phyloP scores from a whole-genome alignment of 2,888 invertebrate genomes.

The Monoplex corrugatus region DNA sequence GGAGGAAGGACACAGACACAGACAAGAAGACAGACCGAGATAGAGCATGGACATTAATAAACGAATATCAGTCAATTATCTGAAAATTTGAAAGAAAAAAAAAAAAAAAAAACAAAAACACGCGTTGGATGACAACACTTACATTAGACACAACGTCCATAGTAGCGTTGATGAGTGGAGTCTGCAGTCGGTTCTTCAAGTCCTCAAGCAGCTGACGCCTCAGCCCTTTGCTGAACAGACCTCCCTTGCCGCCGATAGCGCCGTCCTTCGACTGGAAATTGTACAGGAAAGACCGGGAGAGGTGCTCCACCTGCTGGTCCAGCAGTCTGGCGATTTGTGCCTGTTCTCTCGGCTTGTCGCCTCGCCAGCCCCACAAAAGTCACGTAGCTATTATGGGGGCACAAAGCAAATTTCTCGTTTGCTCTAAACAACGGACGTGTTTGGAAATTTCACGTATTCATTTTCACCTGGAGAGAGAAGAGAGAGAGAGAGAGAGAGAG shows the following conservation, averaged over 20 bases:
- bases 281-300: not conserved
- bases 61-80: too few species aligned
- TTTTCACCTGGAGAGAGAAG: not conserved
- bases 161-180: slow-evolving; percentile 34
- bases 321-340: not conserved
- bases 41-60: too few species aligned
- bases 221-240: not conserved
- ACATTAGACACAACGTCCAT: slow-evolving; percentile 45
- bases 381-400: not conserved
- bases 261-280: too few species aligned
- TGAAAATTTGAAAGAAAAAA: not conserved
- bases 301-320: slow-evolving; percentile 7
- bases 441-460: too few species aligned
- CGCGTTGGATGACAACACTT: not conserved
- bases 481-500: not conserved
- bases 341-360: not conserved
- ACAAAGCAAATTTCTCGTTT: too few species aligned
- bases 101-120: too few species aligned
- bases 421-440: too few species aligned
- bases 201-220: slow-evolving; percentile 12
- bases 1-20: too few species aligned
- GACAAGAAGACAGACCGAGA: not conserved
- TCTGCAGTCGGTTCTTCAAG: not conserved
- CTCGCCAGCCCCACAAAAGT: not conserved
- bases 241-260: not conserved